Base-by-base conservation (phyloP, 2,888 invertebrate genomes). In the Rhorus exstirpatorius region DNA sequence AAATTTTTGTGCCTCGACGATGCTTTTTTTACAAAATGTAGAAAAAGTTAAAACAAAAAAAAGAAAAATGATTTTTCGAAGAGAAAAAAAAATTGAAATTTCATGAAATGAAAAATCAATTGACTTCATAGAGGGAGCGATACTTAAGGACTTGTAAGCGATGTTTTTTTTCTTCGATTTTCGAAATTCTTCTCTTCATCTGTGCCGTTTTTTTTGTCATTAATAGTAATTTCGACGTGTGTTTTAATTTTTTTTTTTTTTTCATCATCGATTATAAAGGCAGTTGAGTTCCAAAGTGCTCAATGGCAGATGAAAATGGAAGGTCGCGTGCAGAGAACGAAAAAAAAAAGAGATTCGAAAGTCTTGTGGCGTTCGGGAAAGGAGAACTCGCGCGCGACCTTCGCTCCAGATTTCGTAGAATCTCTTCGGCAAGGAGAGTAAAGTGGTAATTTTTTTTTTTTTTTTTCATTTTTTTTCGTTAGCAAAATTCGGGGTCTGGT, bases 321-420 rank as follows among this genome's bases (percentile, higher is more conserved):
- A 82, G 78, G 81, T 70, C 78, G 68, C 72, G 72, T 41, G 68
- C 35, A 19, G 46, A 72, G 53, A 17, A 67, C 17, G 55, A n/a
- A n/a, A n/a, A n/a, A n/a, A 65, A 65, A 65, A 55, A 75, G 78
- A 63, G 78, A 78, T 79, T 82, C 82, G 82, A 82, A 82, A 82
- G 82, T 79, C 70, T 41, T 26, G 6, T 12, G 26, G n/a, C 60
- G 72, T 31, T 38, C 55, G 65, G 65, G 61, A 68, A 78, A 60
- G 81, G 61, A 76, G 61, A 35, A 1, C 49, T 67, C 44, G 78
- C 74, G 26, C 65, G 51, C 72, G 75, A 65, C 74, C 82, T 63
- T 75, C 68, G 79, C 55, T 82, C 75, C 63, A 79, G 82, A 82
- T 82, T 74, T 70, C 41, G 67, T 46, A 24, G 44, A 65, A 65